Evolutionary conservation across 2,113 vertebrate genomes (phyloP), one percentile per base, ranked within the genome.

Genomic region (Holacanthus passer): DNA sequence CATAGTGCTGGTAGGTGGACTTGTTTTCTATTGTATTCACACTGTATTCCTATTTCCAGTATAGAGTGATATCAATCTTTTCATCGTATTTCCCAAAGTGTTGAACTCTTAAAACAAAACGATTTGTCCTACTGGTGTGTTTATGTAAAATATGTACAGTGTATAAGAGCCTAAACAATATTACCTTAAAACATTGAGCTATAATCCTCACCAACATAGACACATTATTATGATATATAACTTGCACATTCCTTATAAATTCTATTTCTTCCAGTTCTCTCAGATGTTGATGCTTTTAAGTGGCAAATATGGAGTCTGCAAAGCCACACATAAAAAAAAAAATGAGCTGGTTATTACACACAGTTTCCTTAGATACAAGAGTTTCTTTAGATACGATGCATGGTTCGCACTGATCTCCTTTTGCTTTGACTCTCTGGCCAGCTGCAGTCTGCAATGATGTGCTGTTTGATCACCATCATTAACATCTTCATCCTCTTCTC

Each of bases 331-430:
- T 89, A 2, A 58, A 87, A 69, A 80, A 69, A 80, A 47, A 59
- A 47, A 59, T 3, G 2, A 58, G 52, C 50, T 60, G 59, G 32
- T 70, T 41, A 19, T 78, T 43, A 68, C 53, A 71, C 39, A 50
- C 22, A 20, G 43, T 31, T 64, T 77, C 82, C 72, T n/a, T n/a
- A n/a, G n/a, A n/a, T n/a, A n/a, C 80, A 56, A 88, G 56, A 64
- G 43, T 58, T 76, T 45, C 62, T 74, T 59, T 53, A 37, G n/a
- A 79, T 13, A 22, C 41, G 56, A 67, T 50, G 3, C 29, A 29
- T 76, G 22, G 35, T 52, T 70, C 70, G 35, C 47, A 71, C 45
- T 60, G 29, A 47, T 68, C 68, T 81, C 77, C 31, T 60, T 55
- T 55, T 8, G 17, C 58, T 69, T 39, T 67, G 58, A 73, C 47